Conservation (phyloP, 2,797 vertebrate species). For the Toxotes lorentzi region DNA sequence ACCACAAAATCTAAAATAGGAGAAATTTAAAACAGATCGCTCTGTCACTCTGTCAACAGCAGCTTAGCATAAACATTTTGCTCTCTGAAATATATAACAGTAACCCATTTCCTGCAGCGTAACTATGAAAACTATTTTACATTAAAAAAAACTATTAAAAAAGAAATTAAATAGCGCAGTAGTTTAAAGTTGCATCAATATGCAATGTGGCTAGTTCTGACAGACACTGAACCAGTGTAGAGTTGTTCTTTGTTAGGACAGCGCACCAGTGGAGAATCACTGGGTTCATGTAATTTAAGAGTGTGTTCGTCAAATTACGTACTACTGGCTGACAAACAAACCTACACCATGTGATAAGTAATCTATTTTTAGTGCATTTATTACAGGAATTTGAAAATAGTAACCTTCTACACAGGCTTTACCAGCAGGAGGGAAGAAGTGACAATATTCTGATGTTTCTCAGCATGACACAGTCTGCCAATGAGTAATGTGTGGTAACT, state of each 20-base stretch:
- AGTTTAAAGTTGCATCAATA: not conserved
- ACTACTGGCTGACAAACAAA: slow-evolving; percentile 15
- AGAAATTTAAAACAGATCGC: not conserved
- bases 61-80: slow-evolving; percentile 16
- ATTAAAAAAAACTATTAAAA: not conserved
- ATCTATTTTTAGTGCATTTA: slow-evolving; percentile 46
- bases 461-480: slow-evolving; percentile 54
- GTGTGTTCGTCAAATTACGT: slow-evolving; percentile 6
- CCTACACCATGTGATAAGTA: slow-evolving; percentile 7
- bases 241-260: not conserved
- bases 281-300: not conserved
- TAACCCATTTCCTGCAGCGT: not conserved
- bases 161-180: not conserved
- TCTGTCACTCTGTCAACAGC: slow-evolving; percentile 22
- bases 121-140: not conserved
- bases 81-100: not conserved
- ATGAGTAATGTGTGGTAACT: slow-evolving; percentile 37
- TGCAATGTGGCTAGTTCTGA: not conserved
- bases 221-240: not conserved
- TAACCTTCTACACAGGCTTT: slow-evolving; percentile 52
- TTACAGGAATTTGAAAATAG: slow-evolving; percentile 40
- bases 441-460: slow-evolving; percentile 53
- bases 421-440: slow-evolving; percentile 40
- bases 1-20: slow-evolving; percentile 14
- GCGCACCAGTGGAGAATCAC: not conserved